Conservation (phyloP, 2,888 invertebrate genomes). For the Podabrus alpinus region DNA sequence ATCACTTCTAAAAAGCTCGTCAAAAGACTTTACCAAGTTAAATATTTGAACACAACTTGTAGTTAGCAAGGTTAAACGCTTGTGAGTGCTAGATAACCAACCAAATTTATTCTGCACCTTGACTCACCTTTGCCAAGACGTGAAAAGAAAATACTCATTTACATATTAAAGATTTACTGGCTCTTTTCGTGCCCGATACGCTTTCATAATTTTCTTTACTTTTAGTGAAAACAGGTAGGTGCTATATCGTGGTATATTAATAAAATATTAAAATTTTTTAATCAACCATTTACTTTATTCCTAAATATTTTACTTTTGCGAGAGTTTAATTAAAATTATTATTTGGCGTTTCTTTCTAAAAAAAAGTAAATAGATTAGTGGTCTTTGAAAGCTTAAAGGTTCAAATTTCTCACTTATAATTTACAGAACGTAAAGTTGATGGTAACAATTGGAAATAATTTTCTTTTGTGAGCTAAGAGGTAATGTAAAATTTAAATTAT, state of each 20-base stretch:
- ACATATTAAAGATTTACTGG: constrained; percentile 52
- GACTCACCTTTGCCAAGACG: constrained; percentile 43
- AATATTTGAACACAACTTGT: constrained; percentile 49
- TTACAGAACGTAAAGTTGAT: neutral
- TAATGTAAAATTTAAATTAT: neutral
- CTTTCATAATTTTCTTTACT: constrained; percentile 26
- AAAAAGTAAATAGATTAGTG: neutral
- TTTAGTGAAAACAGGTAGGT: constrained; percentile 8
- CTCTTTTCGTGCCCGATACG: constrained; percentile 28
- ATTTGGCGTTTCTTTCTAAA: neutral
- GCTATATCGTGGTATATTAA: neutral
- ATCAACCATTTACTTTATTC: neutral
- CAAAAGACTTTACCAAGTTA: constrained; percentile 47
- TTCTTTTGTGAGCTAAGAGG: neutral
- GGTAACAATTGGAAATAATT: neutral
- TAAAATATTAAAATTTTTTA: neutral
- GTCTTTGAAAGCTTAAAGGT: neutral
- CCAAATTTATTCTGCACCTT: constrained; percentile 50
- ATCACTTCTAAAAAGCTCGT: constrained; percentile 28
- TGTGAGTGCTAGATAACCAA: constrained; percentile 47
- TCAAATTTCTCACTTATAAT: neutral
- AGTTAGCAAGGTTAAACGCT: constrained; percentile 43
- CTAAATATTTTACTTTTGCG: neutral
- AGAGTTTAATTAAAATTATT: neutral
- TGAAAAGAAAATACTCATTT: constrained; percentile 51